phyloP scores from a whole-genome alignment of 2,888 invertebrate species.

The Pheosia tremula region DNA sequence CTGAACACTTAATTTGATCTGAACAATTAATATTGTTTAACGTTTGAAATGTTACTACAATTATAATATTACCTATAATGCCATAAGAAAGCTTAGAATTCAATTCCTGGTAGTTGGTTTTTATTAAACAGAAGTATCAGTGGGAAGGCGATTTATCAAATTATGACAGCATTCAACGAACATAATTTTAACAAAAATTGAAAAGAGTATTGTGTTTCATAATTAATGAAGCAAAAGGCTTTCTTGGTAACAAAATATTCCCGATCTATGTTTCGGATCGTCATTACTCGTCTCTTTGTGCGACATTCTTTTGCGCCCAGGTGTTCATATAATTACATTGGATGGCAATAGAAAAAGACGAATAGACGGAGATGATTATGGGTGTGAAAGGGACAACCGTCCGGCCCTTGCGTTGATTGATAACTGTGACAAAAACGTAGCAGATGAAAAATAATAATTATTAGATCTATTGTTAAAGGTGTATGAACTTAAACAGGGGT shows the following conservation, averaged over 20 bases:
- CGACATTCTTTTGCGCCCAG: slow-evolving; percentile 84
- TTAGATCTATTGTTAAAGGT: slow-evolving; percentile 80
- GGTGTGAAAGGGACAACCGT: slow-evolving; percentile 53
- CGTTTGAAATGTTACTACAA: too few relatives aligned
- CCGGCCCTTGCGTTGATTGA: slow-evolving; percentile 81
- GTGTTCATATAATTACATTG: slow-evolving; percentile 83
- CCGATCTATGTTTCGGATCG: slow-evolving; percentile 82
- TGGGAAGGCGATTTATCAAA: slow-evolving; percentile 72
- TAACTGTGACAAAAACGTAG: slow-evolving; percentile 85
- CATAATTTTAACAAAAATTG: slow-evolving; percentile 79
- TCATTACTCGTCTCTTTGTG: slow-evolving; percentile 83
- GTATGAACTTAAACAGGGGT: slow-evolving; percentile 76
- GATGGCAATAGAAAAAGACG: slow-evolving; percentile 63
- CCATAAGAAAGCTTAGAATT: slow-evolving; percentile 12
- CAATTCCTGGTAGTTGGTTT: slow-evolving; percentile 26
- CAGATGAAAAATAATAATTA: slow-evolving; percentile 85
- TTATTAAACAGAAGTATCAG: slow-evolving; percentile 61
- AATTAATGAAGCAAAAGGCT: slow-evolving; percentile 83
- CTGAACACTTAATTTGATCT: too few relatives aligned
- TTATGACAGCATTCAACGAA: slow-evolving; percentile 75
- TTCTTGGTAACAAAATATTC: slow-evolving; percentile 82
- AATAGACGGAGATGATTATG: slow-evolving; percentile 40
- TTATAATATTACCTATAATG: not conserved
- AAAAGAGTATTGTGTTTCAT: slow-evolving; percentile 82
- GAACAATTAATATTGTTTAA: too few relatives aligned